These are phyloP conservation scores for Ptyas mucosa DNA, from an alignment of 2,113 vertebrate genomes.

Conservation along the genomic window DNA sequence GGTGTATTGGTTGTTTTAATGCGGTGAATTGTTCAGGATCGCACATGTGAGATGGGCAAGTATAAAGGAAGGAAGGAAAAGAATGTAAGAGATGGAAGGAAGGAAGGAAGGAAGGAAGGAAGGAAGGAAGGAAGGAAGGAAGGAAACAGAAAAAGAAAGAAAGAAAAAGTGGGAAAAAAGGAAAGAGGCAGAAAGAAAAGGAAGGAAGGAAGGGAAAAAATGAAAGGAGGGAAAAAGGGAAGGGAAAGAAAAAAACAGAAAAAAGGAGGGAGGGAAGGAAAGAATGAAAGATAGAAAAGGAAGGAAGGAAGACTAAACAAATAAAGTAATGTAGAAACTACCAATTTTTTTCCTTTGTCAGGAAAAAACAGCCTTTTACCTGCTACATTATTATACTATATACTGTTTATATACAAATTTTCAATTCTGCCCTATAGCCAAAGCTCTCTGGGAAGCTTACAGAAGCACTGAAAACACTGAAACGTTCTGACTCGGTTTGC, in stretches of 20 bases:
- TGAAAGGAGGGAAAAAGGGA: not conserved
- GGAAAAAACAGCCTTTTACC: not conserved
- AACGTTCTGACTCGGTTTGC: not conserved
- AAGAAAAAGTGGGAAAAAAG: too few species aligned
- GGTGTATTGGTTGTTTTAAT: not conserved
- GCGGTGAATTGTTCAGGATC: not conserved
- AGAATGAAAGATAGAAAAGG: too few species aligned
- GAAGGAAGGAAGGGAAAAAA: not conserved
- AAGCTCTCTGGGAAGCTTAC: not conserved
- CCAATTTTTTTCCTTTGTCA: not conserved
- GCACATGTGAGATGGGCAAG: not conserved
- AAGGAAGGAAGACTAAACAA: not conserved
- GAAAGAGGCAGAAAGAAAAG: not conserved
- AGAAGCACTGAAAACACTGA: not conserved
- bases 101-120: not conserved
- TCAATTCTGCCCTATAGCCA: not conserved
- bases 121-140: too few species aligned
- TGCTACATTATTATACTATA: not conserved
- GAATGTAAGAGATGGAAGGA: too few species aligned
- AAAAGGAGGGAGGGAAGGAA: not conserved
- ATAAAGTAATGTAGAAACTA: not conserved
- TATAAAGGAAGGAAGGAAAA: not conserved
- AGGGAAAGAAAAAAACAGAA: too few species aligned
- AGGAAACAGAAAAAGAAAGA: too few species aligned
- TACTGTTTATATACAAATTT: not conserved